Evolutionary conservation across 2,113 vertebrate genomes (phyloP).

Genomic region (Brienomyrus brachyistius): DNA sequence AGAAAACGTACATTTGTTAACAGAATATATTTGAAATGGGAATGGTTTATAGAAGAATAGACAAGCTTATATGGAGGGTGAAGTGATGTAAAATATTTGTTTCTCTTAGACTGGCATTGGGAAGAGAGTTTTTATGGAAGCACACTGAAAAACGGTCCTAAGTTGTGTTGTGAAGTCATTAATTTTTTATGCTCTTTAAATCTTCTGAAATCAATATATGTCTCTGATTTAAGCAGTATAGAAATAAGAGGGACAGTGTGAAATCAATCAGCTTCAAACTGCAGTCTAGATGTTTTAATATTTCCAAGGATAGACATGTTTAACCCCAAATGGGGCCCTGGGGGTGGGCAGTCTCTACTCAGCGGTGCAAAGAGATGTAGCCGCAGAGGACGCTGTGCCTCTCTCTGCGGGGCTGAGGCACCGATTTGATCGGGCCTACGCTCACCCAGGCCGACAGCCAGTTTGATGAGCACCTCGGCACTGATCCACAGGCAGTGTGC

Average conservation of each 20-base stretch:
- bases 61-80: neutral
- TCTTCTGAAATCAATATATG: neutral
- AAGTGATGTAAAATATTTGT: neutral
- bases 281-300: neutral
- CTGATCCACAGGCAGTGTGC: neutral
- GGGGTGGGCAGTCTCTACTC: neutral
- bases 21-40: constrained; percentile 41
- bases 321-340: neutral
- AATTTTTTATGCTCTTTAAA: constrained; percentile 46
- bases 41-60: constrained; percentile 36
- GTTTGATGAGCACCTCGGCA: neutral
- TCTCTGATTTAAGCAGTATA: neutral
- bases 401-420: constrained; percentile 23
- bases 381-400: constrained; percentile 4
- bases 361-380: neutral
- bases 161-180: constrained; percentile 54
- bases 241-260: neutral
- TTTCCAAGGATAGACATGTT: neutral
- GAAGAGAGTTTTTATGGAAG: constrained; percentile 52
- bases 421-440: constrained; percentile 31
- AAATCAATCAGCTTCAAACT: neutral
- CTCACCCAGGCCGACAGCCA: constrained; percentile 20
- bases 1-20: constrained; percentile 40
- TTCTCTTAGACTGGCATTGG: neutral
- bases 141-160: constrained; percentile 50